Conservation (phyloP, 2,797 vertebrate genomes). For the Leucoraja ocellata region DNA sequence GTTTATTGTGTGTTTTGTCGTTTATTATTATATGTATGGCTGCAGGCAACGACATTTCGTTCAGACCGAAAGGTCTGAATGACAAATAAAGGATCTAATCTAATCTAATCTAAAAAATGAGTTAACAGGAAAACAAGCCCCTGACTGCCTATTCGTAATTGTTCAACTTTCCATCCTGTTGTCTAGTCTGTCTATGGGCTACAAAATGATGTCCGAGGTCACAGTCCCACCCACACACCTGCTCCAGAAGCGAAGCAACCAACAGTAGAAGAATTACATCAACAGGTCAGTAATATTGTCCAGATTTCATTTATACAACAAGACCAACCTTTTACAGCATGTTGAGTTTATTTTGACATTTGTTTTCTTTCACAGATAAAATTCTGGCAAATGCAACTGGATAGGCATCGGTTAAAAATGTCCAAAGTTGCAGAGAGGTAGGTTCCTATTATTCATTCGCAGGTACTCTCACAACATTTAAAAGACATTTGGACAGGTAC, state of each 20-base stretch:
- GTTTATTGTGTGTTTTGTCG: too few relatives aligned
- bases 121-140: neutral
- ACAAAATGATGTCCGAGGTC: conserved; percentile 88
- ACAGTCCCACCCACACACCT: conserved; percentile 86
- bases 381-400: conserved; percentile 93
- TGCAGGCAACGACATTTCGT: too few relatives aligned
- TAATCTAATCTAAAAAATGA: too few relatives aligned
- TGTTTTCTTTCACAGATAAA: conserved; percentile 76
- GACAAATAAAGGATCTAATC: too few relatives aligned
- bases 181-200: conserved; percentile 85
- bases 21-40: too few relatives aligned
- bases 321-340: conserved; percentile 27
- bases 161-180: neutral
- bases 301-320: neutral
- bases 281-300: conserved; percentile 65
- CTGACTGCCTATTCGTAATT: neutral
- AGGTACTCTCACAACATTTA: too few relatives aligned
- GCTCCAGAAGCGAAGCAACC: conserved; percentile 82
- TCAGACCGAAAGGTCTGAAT: too few relatives aligned
- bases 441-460: conserved; percentile 45
- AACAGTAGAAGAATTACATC: conserved; percentile 83
- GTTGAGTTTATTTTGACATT: conserved; percentile 33
- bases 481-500: too few relatives aligned
- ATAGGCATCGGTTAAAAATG: conserved; percentile 97
- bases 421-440: conserved; percentile 98